Evolutionary conservation across 2,888 invertebrate species (phyloP).

Genomic region (Tipula vernalis): DNA sequence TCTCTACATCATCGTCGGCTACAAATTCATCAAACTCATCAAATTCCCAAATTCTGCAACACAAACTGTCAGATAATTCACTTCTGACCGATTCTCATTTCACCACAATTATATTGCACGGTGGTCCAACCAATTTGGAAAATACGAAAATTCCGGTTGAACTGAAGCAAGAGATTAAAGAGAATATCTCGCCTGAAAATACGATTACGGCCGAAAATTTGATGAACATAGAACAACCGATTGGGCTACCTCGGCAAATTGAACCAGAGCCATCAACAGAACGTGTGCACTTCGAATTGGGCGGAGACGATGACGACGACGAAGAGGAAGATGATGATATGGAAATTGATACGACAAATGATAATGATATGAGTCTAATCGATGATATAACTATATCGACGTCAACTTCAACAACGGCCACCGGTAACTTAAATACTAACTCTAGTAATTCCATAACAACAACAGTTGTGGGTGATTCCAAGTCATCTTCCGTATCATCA

Average conservation of each 20-base stretch:
- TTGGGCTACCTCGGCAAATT: not conserved
- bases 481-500: not conserved
- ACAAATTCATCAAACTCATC: not conserved
- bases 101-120: constrained; percentile 11
- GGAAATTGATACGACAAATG: constrained; percentile 9
- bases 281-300: constrained; percentile 14
- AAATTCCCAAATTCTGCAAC: not conserved
- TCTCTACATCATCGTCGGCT: not conserved
- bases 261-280: not conserved
- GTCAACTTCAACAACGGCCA: not conserved
- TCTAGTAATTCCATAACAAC: not conserved
- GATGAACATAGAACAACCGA: constrained; percentile 11
- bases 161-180: constrained; percentile 45
- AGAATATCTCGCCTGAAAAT: constrained; percentile 50
- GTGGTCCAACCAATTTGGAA: not conserved
- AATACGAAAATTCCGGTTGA: constrained; percentile 42
- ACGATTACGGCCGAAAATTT: constrained; percentile 35
- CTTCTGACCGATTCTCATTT: not conserved
- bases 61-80: not conserved
- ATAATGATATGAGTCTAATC: not conserved
- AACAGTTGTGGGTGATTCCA: not conserved
- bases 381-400: not conserved
- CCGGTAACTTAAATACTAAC: not conserved
- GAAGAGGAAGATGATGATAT: constrained; percentile 5
- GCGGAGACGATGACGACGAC: constrained; percentile 13